These are phyloP conservation scores for Marmota flaviventris DNA, from an alignment of 2,113 vertebrate species.

Conservation along the genomic window DNA sequence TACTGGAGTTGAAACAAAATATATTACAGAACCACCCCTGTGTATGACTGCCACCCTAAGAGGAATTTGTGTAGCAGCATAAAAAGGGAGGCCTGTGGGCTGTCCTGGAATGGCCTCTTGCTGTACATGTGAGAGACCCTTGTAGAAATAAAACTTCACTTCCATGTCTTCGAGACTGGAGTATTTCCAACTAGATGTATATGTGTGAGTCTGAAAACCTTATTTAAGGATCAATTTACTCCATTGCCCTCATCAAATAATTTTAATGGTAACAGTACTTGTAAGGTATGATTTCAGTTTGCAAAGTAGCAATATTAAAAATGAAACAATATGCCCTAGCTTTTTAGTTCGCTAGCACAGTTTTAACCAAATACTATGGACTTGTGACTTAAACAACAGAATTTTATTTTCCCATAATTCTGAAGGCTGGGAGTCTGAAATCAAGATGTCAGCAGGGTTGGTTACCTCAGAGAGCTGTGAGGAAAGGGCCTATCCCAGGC, in stretches of 20 bases:
- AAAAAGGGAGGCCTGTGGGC: background rate
- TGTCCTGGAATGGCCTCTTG: background rate
- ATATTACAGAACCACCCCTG: background rate
- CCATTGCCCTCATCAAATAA: background rate
- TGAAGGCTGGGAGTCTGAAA: background rate
- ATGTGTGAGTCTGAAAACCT: slow-evolving; percentile 17
- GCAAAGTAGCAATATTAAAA: background rate
- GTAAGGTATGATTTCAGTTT: background rate
- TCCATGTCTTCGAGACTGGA: background rate
- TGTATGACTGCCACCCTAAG: background rate
- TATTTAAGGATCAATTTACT: background rate
- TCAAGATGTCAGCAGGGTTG: background rate
- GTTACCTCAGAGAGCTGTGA: background rate
- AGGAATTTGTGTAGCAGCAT: background rate
- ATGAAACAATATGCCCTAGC: background rate
- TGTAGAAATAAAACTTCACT: background rate
- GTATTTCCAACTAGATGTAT: background rate
- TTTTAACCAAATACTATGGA: background rate
- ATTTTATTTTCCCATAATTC: background rate
- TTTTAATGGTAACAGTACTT: background rate
- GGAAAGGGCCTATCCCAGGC: background rate
- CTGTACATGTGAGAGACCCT: background rate
- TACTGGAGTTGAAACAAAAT: background rate
- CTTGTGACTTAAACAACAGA: background rate
- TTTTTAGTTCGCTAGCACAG: background rate